Conservation (phyloP, 2,888 invertebrate genomes). For the Xestia rhomboidea region DNA sequence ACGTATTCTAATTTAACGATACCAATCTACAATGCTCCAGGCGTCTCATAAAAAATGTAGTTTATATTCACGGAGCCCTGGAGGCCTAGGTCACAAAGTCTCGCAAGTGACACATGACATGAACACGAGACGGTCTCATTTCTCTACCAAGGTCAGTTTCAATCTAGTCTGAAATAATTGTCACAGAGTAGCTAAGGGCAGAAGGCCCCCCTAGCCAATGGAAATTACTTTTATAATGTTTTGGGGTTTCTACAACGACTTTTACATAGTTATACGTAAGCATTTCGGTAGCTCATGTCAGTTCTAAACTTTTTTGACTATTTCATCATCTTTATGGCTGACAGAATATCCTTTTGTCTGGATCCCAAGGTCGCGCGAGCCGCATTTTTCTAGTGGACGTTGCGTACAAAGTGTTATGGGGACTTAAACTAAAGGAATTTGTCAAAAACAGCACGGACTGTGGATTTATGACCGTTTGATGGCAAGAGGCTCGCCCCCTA, state of each 20-base stretch:
- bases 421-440: neutral
- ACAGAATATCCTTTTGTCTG: neutral
- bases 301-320: too few relatives aligned
- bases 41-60: slow-evolving; percentile 28
- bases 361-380: too few relatives aligned
- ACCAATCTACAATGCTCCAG: slow-evolving; percentile 34
- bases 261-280: neutral
- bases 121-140: slow-evolving; percentile 23
- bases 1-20: slow-evolving; percentile 20
- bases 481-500: neutral
- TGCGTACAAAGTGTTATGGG: too few relatives aligned
- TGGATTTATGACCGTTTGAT: neutral
- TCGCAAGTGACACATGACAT: slow-evolving; percentile 11
- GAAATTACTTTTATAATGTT: neutral
- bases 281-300: neutral
- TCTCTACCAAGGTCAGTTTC: slow-evolving; percentile 41
- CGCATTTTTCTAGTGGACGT: too few relatives aligned
- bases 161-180: neutral
- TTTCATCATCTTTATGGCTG: neutral
- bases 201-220: neutral
- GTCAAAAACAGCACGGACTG: neutral
- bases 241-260: neutral
- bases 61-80: slow-evolving; percentile 20
- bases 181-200: neutral
- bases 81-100: slow-evolving; percentile 36